phyloP scores from a whole-genome alignment of 2,797 vertebrate species.

The Alauda arvensis region DNA sequence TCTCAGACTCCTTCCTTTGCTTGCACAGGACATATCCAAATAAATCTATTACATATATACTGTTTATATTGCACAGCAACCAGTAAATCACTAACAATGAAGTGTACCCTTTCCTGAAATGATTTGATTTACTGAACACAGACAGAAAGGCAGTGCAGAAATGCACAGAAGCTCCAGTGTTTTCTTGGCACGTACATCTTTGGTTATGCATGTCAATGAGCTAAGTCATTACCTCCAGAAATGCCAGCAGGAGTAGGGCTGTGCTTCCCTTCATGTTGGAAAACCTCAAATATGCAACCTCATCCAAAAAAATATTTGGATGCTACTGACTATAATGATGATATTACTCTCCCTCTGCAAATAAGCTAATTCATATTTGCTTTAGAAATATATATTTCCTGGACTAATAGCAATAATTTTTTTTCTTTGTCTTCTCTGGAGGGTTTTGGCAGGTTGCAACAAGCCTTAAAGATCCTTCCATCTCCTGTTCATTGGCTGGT shows the following conservation, averaged over 20 bases:
- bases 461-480: neutral
- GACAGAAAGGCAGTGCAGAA: neutral
- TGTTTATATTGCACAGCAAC: neutral
- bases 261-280: neutral
- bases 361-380: neutral
- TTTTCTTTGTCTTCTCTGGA: neutral
- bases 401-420: neutral
- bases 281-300: neutral
- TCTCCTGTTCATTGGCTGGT: neutral
- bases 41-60: neutral
- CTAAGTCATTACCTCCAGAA: neutral
- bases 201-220: neutral
- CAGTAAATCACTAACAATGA: neutral
- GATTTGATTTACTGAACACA: neutral
- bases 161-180: neutral
- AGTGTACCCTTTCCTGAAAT: neutral
- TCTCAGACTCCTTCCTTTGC: neutral
- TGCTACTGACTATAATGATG: neutral
- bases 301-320: neutral
- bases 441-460: neutral
- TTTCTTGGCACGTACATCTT: neutral
- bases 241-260: neutral
- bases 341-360: neutral
- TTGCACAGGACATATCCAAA: neutral
- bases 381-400: neutral